These are phyloP conservation scores for Neolamprologus sp. DNA, from an alignment of 2,113 vertebrate species.

Conservation along the genomic window DNA sequence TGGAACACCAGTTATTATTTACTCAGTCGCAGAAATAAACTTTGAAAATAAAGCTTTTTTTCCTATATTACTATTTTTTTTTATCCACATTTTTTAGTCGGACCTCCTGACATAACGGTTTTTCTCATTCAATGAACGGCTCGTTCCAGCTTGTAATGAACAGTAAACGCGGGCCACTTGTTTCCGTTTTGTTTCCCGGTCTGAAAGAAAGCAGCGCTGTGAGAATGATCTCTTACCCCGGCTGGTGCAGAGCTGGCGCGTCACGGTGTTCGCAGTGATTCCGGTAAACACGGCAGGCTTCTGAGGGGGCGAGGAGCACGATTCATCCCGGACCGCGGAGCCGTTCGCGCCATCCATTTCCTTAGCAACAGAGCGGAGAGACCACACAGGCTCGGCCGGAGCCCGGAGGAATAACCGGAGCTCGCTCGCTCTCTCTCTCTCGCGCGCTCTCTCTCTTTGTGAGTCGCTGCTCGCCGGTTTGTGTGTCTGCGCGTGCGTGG, in stretches of 20 bases:
- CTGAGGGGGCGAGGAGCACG: constrained; percentile 31
- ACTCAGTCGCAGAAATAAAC: background rate
- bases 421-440: background rate
- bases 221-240: constrained; percentile 65
- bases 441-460: background rate
- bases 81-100: background rate
- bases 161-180: background rate
- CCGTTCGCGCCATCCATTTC: constrained; percentile 55
- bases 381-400: constrained; percentile 44
- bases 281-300: constrained; percentile 50
- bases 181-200: background rate
- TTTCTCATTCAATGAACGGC: background rate
- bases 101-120: background rate
- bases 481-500: background rate
- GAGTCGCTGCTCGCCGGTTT: background rate
- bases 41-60: constrained; percentile 1
- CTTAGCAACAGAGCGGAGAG: constrained; percentile 48
- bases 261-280: constrained; percentile 61
- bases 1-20: background rate
- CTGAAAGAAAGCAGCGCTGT: background rate
- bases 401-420: constrained; percentile 20
- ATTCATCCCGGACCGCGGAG: constrained; percentile 26
- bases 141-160: background rate
- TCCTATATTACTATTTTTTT: background rate
- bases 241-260: constrained; percentile 71